These are phyloP conservation scores for Musca domestica DNA, from an alignment of 1,140 invertebrate species.

Conservation along the genomic window DNA sequence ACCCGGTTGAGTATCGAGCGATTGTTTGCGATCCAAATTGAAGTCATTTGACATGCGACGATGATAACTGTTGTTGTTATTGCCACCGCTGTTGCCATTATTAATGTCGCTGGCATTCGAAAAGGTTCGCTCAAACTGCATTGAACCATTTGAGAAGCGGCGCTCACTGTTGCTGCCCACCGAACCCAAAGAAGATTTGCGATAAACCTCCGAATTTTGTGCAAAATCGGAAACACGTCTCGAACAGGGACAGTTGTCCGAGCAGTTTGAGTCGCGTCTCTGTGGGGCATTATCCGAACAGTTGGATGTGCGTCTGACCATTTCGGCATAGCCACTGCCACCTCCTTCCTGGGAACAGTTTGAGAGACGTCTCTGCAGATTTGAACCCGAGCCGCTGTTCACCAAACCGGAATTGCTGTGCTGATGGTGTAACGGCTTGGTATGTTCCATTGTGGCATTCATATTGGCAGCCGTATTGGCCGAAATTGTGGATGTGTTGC, in stretches of 20 bases:
- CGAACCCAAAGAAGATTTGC: slow-evolving; percentile 48
- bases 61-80: background rate
- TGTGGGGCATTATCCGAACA: slow-evolving; percentile 45
- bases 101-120: slow-evolving; percentile 44
- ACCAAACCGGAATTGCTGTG: slow-evolving; percentile 23
- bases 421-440: slow-evolving; percentile 25
- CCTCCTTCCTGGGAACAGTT: slow-evolving; percentile 45
- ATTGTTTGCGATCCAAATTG: slow-evolving; percentile 40
- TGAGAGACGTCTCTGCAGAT: slow-evolving; percentile 40
- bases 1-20: slow-evolving; percentile 30
- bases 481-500: slow-evolving; percentile 48
- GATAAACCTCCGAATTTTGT: slow-evolving; percentile 32
- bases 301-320: slow-evolving; percentile 45
- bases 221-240: slow-evolving; percentile 44
- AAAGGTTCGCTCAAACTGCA: slow-evolving; percentile 49
- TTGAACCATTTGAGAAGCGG: slow-evolving; percentile 49
- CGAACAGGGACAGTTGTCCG: slow-evolving; percentile 49
- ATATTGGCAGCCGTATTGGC: slow-evolving; percentile 36
- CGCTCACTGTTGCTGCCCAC: slow-evolving; percentile 44
- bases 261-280: slow-evolving; percentile 49
- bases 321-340: slow-evolving; percentile 24
- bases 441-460: slow-evolving; percentile 32
- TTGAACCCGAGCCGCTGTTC: slow-evolving; percentile 3
- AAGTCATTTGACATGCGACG: slow-evolving; percentile 50
- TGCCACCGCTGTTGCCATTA: slow-evolving; percentile 12